A percentile compares a stretch with the other conserved stretches of the same genome.
phyloP scores from a whole-genome alignment of 2,797 vertebrate genomes.

The Bradypodion pumilum region DNA sequence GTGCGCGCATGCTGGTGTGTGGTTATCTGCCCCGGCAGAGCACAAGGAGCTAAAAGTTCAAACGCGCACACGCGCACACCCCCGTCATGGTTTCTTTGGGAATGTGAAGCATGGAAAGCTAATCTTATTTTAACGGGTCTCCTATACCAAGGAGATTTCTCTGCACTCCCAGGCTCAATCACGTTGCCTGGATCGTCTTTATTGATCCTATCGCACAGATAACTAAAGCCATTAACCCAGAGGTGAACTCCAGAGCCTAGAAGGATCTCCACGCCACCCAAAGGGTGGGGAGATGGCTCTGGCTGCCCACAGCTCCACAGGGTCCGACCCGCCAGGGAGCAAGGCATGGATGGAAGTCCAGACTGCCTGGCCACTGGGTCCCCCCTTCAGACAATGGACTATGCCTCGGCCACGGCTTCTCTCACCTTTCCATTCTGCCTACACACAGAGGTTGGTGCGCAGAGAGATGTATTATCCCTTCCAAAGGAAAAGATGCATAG shows the following conservation, averaged over 20 bases:
- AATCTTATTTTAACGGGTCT: background rate
- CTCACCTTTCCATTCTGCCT: too few relatives aligned
- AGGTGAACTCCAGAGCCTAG: background rate
- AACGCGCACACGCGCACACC: too few relatives aligned
- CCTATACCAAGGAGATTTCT: slow-evolving; percentile 3
- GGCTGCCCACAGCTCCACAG: background rate
- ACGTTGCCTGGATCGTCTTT: slow-evolving; percentile 32
- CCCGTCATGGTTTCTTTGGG: background rate
- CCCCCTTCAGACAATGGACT: too few relatives aligned
- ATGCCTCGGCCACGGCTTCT: too few relatives aligned
- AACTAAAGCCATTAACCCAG: slow-evolving; percentile 50
- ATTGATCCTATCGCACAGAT: slow-evolving; percentile 15
- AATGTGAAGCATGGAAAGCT: slow-evolving; percentile 20
- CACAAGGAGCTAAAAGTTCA: slow-evolving; percentile 7
- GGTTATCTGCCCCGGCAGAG: background rate
- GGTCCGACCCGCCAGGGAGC: too few relatives aligned
- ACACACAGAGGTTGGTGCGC: too few relatives aligned
- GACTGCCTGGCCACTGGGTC: too few relatives aligned
- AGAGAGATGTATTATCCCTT: too few relatives aligned
- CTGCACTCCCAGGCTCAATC: slow-evolving; percentile 11
- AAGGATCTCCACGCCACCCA: background rate
- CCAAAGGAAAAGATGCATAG: too few relatives aligned
- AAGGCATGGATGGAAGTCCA: too few relatives aligned
- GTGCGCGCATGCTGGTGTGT: fast-evolving
- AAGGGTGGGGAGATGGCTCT: fast-evolving